phyloP scores from a whole-genome alignment of 1,140 invertebrate genomes.

The Brachionus calyciflorus region DNA sequence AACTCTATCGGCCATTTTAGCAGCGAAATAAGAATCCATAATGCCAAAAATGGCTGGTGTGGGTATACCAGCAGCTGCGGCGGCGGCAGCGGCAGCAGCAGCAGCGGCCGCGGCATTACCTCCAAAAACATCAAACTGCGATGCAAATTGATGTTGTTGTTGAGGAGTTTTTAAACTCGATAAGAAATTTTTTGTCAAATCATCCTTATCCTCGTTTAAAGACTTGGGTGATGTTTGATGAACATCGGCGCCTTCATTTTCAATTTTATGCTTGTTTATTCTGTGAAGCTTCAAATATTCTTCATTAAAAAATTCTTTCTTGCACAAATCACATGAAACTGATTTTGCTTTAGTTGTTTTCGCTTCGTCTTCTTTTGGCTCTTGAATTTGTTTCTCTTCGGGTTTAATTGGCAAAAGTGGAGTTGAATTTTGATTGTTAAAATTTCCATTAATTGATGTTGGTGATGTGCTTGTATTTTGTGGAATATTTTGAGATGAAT shows the following conservation, averaged over 20 bases:
- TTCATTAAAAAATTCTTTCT: constrained; percentile 46
- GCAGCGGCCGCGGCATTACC: constrained; percentile 38
- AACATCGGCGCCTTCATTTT: neutral
- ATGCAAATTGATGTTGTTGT: constrained; percentile 29
- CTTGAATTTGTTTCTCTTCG: no score
- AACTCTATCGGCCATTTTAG: constrained; percentile 64
- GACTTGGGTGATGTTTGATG: neutral
- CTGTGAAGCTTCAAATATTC: constrained; percentile 37
- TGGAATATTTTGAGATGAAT: neutral
- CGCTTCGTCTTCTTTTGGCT: neutral
- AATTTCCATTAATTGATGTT: neutral
- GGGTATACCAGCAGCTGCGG: constrained; percentile 32
- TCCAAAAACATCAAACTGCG: constrained; percentile 37
- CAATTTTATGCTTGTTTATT: constrained; percentile 15
- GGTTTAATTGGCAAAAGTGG: no score
- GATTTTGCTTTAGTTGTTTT: neutral
- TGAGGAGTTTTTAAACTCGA: constrained; percentile 12
- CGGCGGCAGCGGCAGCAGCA: constrained; percentile 33
- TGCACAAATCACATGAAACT: constrained; percentile 30
- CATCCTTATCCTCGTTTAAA: neutral
- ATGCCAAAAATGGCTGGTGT: constrained; percentile 43
- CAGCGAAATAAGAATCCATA: constrained; percentile 49
- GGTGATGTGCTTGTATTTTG: neutral
- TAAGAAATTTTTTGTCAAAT: neutral
- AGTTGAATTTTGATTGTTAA: no score